Evolutionary conservation across 2,797 vertebrate genomes (phyloP), one percentile per base, ranked within the genome.

Genomic region (Heterohyrax brucei): DNA sequence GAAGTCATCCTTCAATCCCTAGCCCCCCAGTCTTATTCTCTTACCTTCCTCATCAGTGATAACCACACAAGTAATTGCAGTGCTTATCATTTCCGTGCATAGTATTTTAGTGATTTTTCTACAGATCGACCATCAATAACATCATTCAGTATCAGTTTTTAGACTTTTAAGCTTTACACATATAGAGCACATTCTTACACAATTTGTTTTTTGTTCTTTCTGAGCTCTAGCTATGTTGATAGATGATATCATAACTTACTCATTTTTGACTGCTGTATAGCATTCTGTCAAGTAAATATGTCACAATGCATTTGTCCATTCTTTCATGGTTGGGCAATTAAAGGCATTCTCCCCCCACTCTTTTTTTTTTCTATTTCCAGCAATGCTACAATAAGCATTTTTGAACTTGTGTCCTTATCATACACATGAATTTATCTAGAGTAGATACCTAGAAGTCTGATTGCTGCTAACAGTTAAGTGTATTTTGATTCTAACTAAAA

Each of bases 351-450:
- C 19, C 18, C 39, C 39, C 39, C 39, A 39, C 39, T 61, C 30
- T 80, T 93, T 87, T 85, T 48, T 50, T 81, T 94, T 33, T 21
- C 21, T 87, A 39, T 64, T 94, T 89, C 53, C 18, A 95, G 33
- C 19, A 61, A 76, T 64, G 50, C 46, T 90, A 9, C 26, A n/a
- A 33, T 21, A 14, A 82, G 79, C 22, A 64, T 28, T 91, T 8
- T 7, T 86, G 85, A 88, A 80, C 26, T 44, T 72, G 39, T 18
- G n/a, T 30, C 26, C 50, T 73, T 44, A 1, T 73, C 30, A 70
- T n/a, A 70, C 30, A 70, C 7, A 2, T 16, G 30, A 30, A 24
- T 70, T 70, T n/a, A 30, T 70, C 3, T 53, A 79, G 30, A 4
- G 16, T 18, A 0, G 24, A 48, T n/a, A 59, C n/a, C 22, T 56